Base-by-base conservation (phyloP, 2,113 vertebrate genomes). In the Girardinichthys multiradiatus region DNA sequence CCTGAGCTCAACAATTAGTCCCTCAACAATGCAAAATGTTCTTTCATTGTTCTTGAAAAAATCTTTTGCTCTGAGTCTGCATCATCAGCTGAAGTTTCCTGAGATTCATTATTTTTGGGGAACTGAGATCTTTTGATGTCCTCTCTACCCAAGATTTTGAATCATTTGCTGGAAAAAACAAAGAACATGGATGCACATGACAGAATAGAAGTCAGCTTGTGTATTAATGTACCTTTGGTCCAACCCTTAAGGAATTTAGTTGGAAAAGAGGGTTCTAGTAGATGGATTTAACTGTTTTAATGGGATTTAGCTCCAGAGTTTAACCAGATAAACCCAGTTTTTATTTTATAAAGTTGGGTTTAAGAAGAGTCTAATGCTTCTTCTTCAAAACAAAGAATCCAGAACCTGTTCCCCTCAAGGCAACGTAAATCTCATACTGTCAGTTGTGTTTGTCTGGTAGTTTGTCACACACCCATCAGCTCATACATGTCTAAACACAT, bases 381-480 rank as follows among this genome's bases (percentile, higher is more conserved):
- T 61, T 31, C 62, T 72, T 31, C 11, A 24, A 58, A n/a, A 0
- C 58, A 70, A 66, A 8, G 54, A 57, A 62, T 64, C 21, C 29
- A 27, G 72, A 48, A 79, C 65, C 28, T 39, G 45, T 14, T 19
- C 35, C 15, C 65, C 79, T 62, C 0, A 3, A 64, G 70, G 65
- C 64, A 31, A 13, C 62, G 3, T 65, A 51, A 48, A 67, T 73
- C 79, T 73, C 74, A 68, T 72, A 70, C 45, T 2, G 77, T 79
- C 87, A 68, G 60, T 75, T 67, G 75, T 79, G 80, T 84, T 79
- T 73, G 59, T 64, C 39, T 39, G 68, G 28, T 80, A 35, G 35
- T 35, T 21, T 48, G 76, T 74, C 71, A 68, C 17, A 64, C 59
- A 17, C 85, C 62, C 83, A 85, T 72, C 70, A 67, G 68, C 80